Base-by-base conservation (phyloP, 2,888 invertebrate genomes). In the Tetragonula carbonaria region DNA sequence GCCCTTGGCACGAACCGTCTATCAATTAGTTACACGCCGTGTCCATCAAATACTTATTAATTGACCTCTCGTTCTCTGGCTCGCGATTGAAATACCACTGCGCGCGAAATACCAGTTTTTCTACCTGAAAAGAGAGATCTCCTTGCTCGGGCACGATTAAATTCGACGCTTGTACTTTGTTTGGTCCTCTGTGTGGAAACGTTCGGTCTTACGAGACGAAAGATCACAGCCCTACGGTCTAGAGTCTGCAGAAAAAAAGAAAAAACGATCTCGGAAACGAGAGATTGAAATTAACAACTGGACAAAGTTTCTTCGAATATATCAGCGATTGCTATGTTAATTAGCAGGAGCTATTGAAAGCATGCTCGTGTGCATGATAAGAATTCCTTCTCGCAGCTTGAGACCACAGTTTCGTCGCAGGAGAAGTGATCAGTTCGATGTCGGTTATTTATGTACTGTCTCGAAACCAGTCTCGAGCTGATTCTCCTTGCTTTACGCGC, bases 21-120 rank as follows among this genome's bases (percentile, higher is more conserved):
- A 59, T 83, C 65, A 70, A 83, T 83, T 83, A 74, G 65, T 82
- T 63, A 33, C 82, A 33, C 57, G 38, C 14, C 63, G 72, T 53
- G 45, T 16, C 72, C 73, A 77, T 74, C 57, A 45, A 45, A 70
- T 70, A 76, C 65, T 73, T 76, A 83, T 83, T 70, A 73, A 70
- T 65, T 33, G 63, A 79, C 28, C 21, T 79, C 45, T 73, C 73
- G 45, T 73, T 73, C 68, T 18, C 5, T 28, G 1, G 33, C 0
- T 11, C 53, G 11, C 18, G 50, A 72, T 67, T 50, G 71, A 83
- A n/a, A n/a, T n/a, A n/a, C n/a, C 68, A 33, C 81, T 83, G 50
- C 50, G 73, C 51, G 57, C 63, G 68, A 45, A 51, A 73, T 55
- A 0, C 18, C 13, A 23, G 4, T 33, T 16, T 28, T 63, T 51